These are phyloP conservation scores for Hirtodrosophila alboralis DNA, from an alignment of 2,888 invertebrate species.

Conservation along the genomic window DNA sequence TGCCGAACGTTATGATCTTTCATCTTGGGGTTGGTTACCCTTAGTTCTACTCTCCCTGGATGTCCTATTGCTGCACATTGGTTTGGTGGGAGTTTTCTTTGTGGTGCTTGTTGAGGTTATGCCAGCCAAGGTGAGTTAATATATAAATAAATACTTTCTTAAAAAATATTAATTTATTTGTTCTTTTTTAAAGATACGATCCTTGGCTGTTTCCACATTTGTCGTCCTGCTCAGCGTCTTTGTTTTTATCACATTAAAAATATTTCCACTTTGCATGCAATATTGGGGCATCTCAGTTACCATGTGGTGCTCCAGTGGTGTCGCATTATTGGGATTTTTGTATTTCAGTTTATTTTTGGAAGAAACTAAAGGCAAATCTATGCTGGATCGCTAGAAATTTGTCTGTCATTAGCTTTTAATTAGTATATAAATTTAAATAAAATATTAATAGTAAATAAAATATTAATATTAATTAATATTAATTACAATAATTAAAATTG, in stretches of 20 bases:
- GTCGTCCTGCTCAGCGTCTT: conserved; percentile 59
- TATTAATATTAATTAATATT: too few species aligned
- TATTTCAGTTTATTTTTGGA: conserved; percentile 65
- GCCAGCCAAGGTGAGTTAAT: conserved; percentile 73
- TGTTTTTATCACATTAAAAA: conserved; percentile 64
- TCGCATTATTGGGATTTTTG: conserved; percentile 58
- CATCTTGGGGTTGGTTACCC: conserved; percentile 65
- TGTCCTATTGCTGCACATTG: conserved; percentile 71
- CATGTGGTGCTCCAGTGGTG: conserved; percentile 69
- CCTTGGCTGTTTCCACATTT: conserved; percentile 56
- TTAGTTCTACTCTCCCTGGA: conserved; percentile 63
- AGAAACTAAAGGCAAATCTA: conserved; percentile 78
- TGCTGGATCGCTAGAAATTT: conserved; percentile 48
- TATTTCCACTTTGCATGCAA: conserved; percentile 70
- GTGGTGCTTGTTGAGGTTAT: conserved; percentile 76
- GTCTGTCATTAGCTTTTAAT: too few species aligned
- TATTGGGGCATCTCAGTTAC: conserved; percentile 60
- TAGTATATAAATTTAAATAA: too few species aligned
- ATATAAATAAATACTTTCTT: too few species aligned
- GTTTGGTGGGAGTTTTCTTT: conserved; percentile 71
- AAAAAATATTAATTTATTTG: too few species aligned
- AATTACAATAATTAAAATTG: too few species aligned
- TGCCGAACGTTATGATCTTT: conserved; percentile 27
- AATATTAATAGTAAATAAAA: too few species aligned
- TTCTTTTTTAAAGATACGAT: conserved; percentile 69